phyloP scores from a whole-genome alignment of 1,140 invertebrate species.

The Zophobas atratus region DNA sequence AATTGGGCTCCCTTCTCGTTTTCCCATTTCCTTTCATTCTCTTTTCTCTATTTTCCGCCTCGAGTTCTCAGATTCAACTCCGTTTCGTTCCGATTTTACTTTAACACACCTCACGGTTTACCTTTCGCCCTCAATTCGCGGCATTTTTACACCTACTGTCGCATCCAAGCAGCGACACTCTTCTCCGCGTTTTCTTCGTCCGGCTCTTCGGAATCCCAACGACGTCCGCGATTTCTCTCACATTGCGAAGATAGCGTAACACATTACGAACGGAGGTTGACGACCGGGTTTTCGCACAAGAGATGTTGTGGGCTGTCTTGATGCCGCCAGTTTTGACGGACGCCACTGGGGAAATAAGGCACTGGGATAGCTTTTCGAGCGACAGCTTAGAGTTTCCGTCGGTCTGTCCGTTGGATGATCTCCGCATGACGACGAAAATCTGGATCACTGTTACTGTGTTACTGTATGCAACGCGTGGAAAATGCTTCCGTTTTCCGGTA shows the following conservation, averaged over 20 bases:
- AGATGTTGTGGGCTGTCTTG: slow-evolving; percentile 50
- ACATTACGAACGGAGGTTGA: slow-evolving; percentile 62
- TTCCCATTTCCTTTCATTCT: neutral
- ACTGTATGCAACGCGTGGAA: neutral
- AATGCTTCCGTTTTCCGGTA: neutral
- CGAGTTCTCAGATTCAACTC: slow-evolving; percentile 48
- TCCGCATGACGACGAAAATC: neutral
- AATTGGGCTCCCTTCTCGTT: neutral
- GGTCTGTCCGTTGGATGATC: neutral
- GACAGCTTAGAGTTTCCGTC: no score
- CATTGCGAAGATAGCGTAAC: slow-evolving; percentile 63
- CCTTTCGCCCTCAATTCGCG: slow-evolving; percentile 67
- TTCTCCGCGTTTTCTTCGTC: slow-evolving; percentile 15
- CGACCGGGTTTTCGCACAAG: slow-evolving; percentile 57
- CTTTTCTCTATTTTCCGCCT: neutral
- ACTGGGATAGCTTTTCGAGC: slow-evolving; percentile 10
- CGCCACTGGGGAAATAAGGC: slow-evolving; percentile 28
- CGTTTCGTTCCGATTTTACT: slow-evolving; percentile 64
- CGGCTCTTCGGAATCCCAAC: neutral
- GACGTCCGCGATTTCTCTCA: slow-evolving; percentile 53
- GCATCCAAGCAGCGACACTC: slow-evolving; percentile 53
- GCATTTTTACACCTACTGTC: slow-evolving; percentile 66
- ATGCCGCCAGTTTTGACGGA: slow-evolving; percentile 56
- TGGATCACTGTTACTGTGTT: neutral
- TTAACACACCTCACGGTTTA: slow-evolving; percentile 65